Evolutionary conservation across 37 sponge, comb jelly and placozoan species (phyloP), one percentile per base, ranked within the genome.

Genomic region (Crambe crambe): DNA sequence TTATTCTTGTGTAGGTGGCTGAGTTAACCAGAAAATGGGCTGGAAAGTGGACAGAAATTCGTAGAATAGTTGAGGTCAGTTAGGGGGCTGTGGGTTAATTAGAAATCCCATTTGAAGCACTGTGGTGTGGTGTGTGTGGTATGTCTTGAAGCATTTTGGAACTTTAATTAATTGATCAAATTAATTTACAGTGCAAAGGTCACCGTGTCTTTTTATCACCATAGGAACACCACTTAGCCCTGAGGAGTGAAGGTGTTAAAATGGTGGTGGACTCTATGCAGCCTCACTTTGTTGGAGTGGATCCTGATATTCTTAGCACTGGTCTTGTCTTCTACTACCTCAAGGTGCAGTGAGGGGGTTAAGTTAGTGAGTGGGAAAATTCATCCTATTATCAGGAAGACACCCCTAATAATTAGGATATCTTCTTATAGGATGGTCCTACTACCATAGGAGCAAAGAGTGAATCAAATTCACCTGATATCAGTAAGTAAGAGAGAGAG

Each of bases 41-140:
- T 39, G 85, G 78, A 32, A 92, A 85, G 40, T 95, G 96, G 96
- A 75, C 82, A n/a, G 93, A 92, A 59, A 91, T 86, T 43, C 89
- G 88, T 31, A 72, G 74, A 75, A 91, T 95, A 63, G 75, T 91
- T 38, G 87, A 95, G 87, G 95, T 94, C 6, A 31, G 23, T 3
- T 26, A 29, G 0, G 2, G 23, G 34, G 5, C n/a, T n/a, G n/a
- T n/a, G n/a, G n/a, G n/a, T n/a, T n/a, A n/a, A n/a, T n/a, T n/a
- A n/a, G n/a, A n/a, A n/a, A n/a, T n/a, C n/a, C n/a, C n/a, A n/a
- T n/a, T n/a, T n/a, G n/a, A n/a, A n/a, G n/a, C n/a, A n/a, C n/a
- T n/a, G n/a, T n/a, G n/a, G n/a, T n/a, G n/a, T n/a, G n/a, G n/a
- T n/a, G n/a, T n/a, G n/a, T n/a, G n/a, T n/a, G n/a, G n/a, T n/a